Evolutionary conservation across 2,888 invertebrate genomes (phyloP).

Genomic region (Drosophila kuntzei): DNA sequence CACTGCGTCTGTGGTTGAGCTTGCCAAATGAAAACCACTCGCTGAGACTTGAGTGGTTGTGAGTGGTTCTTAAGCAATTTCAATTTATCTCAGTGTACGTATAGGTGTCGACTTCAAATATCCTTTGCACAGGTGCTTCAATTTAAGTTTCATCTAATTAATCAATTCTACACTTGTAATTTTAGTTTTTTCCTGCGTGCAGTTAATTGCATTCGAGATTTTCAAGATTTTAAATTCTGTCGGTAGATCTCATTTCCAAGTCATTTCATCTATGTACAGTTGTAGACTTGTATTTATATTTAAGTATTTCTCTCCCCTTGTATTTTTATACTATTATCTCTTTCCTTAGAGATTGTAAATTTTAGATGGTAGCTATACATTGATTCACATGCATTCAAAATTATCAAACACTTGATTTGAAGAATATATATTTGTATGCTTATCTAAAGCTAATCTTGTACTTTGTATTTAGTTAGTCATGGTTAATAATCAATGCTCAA

Average conservation of each 20-base stretch:
- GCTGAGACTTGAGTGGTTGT: neutral
- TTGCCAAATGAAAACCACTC: conserved; percentile 13
- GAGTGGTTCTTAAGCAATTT: neutral
- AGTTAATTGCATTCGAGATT: neutral
- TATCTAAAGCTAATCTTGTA: conserved; percentile 7
- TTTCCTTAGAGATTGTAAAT: neutral
- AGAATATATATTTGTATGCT: neutral
- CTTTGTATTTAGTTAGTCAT: neutral
- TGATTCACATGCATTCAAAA: neutral
- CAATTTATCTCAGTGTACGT: neutral
- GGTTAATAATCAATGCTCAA: conserved; percentile 23
- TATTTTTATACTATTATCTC: neutral
- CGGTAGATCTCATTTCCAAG: too few relatives aligned
- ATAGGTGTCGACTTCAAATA: neutral
- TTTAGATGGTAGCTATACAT: neutral
- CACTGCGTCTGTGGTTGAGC: conserved; percentile 37
- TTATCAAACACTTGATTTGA: neutral
- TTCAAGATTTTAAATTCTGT: too few relatives aligned
- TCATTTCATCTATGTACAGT: too few relatives aligned
- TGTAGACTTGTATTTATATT: too few relatives aligned
- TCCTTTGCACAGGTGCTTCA: neutral
- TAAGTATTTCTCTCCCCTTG: too few relatives aligned
- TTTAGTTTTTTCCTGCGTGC: neutral
- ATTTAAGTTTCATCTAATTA: conserved; percentile 1
- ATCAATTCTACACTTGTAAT: neutral